Percentiles rank a stretch among this genome's conserved stretches.
Conservation (phyloP, 2,888 invertebrate species). For the Calliopum simillimum region DNA sequence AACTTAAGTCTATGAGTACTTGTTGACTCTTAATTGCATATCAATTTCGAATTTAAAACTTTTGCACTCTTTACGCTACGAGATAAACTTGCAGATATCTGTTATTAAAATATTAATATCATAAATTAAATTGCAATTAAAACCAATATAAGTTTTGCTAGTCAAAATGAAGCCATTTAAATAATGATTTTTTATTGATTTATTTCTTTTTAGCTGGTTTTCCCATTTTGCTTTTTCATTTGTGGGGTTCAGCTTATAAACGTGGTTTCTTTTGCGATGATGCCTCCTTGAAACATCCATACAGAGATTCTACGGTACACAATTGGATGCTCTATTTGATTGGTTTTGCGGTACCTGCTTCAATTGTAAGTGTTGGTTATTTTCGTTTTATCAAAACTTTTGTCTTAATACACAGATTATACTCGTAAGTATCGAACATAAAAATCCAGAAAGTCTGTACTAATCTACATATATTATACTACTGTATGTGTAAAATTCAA, state of each 20-base stretch:
- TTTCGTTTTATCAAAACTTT: neutral
- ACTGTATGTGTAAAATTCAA: too few species aligned
- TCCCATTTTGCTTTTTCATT: slow-evolving; percentile 77
- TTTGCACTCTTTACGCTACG: neutral
- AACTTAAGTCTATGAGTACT: too few species aligned
- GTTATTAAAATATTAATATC: too few species aligned
- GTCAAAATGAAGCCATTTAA: neutral
- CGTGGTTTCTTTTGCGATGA: slow-evolving; percentile 97
- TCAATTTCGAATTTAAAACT: neutral
- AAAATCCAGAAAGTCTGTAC: too few species aligned
- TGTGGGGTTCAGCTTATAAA: slow-evolving; percentile 79
- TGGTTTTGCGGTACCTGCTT: slow-evolving; percentile 78
- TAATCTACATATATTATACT: too few species aligned
- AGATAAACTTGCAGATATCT: too few species aligned
- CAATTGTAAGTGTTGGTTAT: slow-evolving; percentile 75
- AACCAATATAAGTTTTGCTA: too few species aligned
- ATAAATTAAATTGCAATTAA: too few species aligned
- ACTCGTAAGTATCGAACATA: too few species aligned
- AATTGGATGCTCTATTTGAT: slow-evolving; percentile 81
- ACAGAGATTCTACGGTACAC: slow-evolving; percentile 83
- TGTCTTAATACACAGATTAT: too few species aligned
- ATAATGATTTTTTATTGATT: neutral
- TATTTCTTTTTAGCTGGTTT: slow-evolving; percentile 77
- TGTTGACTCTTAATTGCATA: too few species aligned
- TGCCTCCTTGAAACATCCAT: slow-evolving; percentile 90